Evolutionary conservation across 2,888 invertebrate species (phyloP), one percentile per base, ranked within the genome.

Genomic region (Ferrisia virgata): DNA sequence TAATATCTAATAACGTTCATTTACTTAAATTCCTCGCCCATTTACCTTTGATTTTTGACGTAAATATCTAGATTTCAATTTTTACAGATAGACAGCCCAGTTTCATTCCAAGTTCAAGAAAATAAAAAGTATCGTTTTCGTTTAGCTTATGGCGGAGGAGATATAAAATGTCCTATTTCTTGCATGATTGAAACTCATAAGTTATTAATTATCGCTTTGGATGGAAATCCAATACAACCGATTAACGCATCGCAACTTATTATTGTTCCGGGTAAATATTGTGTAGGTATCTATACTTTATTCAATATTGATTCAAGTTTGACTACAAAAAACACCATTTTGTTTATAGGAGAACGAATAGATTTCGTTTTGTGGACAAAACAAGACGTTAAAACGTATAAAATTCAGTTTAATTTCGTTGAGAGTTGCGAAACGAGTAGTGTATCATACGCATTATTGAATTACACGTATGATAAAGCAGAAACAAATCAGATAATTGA

Each of bases 331-430:
- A 25, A n/a, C n/a, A n/a, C n/a, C 33, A 15, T 36, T 3, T 18
- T 40, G 0, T 43, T 39, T 47, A 18, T 88, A 87, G 95, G 95
- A 2, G 95, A 95, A 88, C 90, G 95, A 82, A 91, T 92, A 11
- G 95, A 95, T 88, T 93, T 95, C 86, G 90, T 95, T 82, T 86
- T 95, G 84, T 91, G 91, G 84, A 92, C 94, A 13, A 91, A 91
- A 86, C 91, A 90, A 87, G 88, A 88, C 33, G 88, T 90, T 0
- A 90, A 90, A 18, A 89, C 90, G 2, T 94, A 94, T 87, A 91
- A 91, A 89, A 90, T 95, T 85, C 69, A 47, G 33, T 83, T 83
- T n/a, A 31, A 15, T 22, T 82, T 36, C 36, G 18, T 39, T 13
- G 36, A 58, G 0, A 9, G 13, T 22, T 82, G 82, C 15, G 39